phyloP scores from a whole-genome alignment of 1,140 invertebrate genomes.

The Macrotrachela quadricornifera region DNA sequence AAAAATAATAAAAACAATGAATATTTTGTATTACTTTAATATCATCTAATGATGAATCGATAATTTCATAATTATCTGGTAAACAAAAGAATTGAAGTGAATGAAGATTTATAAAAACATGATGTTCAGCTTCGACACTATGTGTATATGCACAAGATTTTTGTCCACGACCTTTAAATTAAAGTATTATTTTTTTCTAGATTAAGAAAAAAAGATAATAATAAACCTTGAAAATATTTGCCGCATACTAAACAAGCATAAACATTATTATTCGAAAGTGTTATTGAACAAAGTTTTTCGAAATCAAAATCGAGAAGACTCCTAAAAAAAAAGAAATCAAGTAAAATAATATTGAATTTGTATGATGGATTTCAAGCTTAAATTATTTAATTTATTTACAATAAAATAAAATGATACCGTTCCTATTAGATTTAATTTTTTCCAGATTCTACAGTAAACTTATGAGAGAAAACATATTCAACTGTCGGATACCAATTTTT shows the following conservation, averaged over 20 bases:
- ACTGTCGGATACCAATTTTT: no score
- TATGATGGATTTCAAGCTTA: no score
- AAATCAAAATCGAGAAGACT: constrained; percentile 98
- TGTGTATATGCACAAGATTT: constrained; percentile 98
- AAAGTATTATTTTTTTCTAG: constrained; percentile 38
- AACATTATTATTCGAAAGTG: constrained; percentile 89
- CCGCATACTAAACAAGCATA: constrained; percentile 99
- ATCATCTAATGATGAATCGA: constrained; percentile 92
- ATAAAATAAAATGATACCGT: no score
- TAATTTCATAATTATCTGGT: constrained; percentile 97
- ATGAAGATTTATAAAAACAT: constrained; percentile 89
- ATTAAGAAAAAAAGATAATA: background rate
- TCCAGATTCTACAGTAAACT: no score
- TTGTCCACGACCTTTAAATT: constrained; percentile 43
- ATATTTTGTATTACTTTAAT: constrained; percentile 45
- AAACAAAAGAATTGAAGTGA: constrained; percentile 95
- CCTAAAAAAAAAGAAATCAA: constrained; percentile 22
- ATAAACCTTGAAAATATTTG: constrained; percentile 80
- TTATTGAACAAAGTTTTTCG: constrained; percentile 95
- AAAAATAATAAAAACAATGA: background rate
- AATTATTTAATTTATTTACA: no score
- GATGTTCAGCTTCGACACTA: constrained; percentile 83
- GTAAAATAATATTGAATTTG: no score
- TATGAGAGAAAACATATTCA: no score
- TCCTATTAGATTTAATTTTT: no score